Evolutionary conservation across 2,797 vertebrate genomes (phyloP), one percentile per base, ranked within the genome.

Genomic region (Anas capensis): DNA sequence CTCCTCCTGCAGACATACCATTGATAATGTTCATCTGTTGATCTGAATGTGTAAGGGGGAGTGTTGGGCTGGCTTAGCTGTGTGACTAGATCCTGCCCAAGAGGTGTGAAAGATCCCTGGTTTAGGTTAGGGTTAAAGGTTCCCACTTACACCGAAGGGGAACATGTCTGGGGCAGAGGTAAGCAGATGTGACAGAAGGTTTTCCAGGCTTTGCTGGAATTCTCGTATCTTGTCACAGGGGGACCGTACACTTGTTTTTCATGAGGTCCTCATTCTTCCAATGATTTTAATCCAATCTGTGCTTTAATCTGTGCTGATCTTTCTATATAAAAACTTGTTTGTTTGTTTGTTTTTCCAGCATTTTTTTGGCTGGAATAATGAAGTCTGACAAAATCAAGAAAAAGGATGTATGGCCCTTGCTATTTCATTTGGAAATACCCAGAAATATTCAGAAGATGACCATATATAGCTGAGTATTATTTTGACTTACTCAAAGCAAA

Each of bases 171-270:
- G 46, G 33, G 10, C 2, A 1, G 69, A 89, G 44, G 49, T 79
- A 92, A 80, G 66, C 51, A 88, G 58, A 79, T 31, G 4, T 51
- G 82, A 58, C 77, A 69, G 69, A 78, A 77, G 40, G 11, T 46
- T 79, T 84, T 85, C 53, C 56, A 86, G 66, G n/a, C 66, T 84
- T 90, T 84, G 73, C 36, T 66, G 73, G 80, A 92, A 38, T 93
- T 95, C 93, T 95, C 58, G 8, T 18, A 46, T 66, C 42, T 90
- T 91, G 56, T 90, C 87, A 82, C 36, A 86, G 62, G 73, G 66
- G 84, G 91, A 91, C 54, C 54, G 26, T 58, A 75, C 34, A 26
- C 82, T 88, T 48, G 77, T 80, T 92, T 95, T 94, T 88, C 60
- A 78, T 62, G 58, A 83, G 56, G 48, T 48, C 26, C 17, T 38